Conservation (phyloP, 2,888 invertebrate species). For the Tupiocoris notatus region DNA sequence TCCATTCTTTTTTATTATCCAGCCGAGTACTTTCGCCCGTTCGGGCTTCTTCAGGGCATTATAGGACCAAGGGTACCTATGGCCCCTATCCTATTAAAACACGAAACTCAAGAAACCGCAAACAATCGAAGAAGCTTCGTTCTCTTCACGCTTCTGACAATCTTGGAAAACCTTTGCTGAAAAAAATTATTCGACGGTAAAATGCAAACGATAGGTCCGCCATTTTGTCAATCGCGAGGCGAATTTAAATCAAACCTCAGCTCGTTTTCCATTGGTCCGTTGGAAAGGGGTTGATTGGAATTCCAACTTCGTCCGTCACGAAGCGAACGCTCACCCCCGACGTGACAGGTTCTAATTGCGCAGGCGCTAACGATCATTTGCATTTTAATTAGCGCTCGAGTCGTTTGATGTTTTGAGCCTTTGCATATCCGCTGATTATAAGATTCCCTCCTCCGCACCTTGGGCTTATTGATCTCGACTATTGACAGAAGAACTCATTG, state of each 20-base stretch:
- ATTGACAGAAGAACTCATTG: not conserved
- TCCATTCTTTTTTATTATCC: no score
- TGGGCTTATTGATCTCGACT: not conserved
- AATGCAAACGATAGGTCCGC: no score
- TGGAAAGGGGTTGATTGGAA: constrained; percentile 20
- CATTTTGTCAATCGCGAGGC: not conserved
- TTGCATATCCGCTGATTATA: constrained; percentile 26
- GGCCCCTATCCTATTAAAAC: no score
- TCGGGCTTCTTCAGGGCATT: no score
- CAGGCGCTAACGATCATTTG: constrained; percentile 12
- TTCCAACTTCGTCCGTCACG: constrained; percentile 26
- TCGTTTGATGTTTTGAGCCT: constrained; percentile 34
- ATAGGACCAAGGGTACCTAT: no score
- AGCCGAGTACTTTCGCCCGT: no score
- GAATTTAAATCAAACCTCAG: not conserved
- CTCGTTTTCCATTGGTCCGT: not conserved
- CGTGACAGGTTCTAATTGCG: not conserved
- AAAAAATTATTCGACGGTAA: no score
- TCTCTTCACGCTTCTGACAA: no score
- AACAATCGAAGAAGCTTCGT: no score
- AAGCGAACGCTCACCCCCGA: constrained; percentile 8
- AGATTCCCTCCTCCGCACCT: not conserved
- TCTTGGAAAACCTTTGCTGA: no score
- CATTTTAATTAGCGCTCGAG: constrained; percentile 32
- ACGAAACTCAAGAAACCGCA: no score